Percentiles rank a stretch among this genome's conserved stretches.
phyloP scores from a whole-genome alignment of 2,113 vertebrate species.

The Albula goreensis region DNA sequence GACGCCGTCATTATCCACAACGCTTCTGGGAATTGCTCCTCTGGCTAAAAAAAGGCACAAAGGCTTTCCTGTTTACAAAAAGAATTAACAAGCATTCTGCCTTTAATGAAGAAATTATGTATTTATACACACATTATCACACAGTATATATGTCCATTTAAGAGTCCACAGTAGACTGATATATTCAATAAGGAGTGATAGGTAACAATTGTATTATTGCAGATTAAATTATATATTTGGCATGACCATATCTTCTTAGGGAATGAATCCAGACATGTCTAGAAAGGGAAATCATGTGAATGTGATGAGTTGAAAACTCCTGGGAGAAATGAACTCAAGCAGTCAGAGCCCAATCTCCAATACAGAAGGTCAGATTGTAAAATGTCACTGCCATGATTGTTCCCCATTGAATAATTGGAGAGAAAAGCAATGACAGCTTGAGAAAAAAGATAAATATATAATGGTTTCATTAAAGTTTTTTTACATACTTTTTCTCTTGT shows the following conservation, averaged over 20 bases:
- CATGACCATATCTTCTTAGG: slow-evolving; percentile 41
- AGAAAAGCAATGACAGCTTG: slow-evolving; percentile 58
- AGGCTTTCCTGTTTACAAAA: slow-evolving; percentile 31
- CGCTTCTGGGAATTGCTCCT: slow-evolving; percentile 74
- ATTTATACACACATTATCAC: slow-evolving; percentile 1
- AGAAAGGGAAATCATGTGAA: slow-evolving; percentile 56
- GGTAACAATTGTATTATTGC: slow-evolving; percentile 36
- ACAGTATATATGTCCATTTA: neutral
- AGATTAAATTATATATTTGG: slow-evolving; percentile 42
- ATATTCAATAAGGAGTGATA: neutral
- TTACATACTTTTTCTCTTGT: neutral
- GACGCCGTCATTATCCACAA: slow-evolving; percentile 71
- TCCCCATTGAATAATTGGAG: slow-evolving; percentile 59
- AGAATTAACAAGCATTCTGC: slow-evolving; percentile 20
- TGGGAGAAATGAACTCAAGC: slow-evolving; percentile 69
- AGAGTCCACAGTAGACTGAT: neutral
- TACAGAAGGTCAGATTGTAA: slow-evolving; percentile 69
- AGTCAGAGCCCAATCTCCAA: slow-evolving; percentile 61
- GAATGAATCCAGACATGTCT: slow-evolving; percentile 48
- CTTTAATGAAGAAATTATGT: slow-evolving; percentile 17
- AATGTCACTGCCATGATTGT: slow-evolving; percentile 73
- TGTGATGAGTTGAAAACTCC: slow-evolving; percentile 68
- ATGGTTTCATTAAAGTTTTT: slow-evolving; percentile 1
- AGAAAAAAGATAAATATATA: slow-evolving; percentile 43
- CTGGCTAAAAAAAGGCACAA: slow-evolving; percentile 50